Percentiles rank a stretch among this genome's conserved stretches.
phyloP scores from a whole-genome alignment of 1,140 invertebrate species.

The Arctopsyche grandis region DNA sequence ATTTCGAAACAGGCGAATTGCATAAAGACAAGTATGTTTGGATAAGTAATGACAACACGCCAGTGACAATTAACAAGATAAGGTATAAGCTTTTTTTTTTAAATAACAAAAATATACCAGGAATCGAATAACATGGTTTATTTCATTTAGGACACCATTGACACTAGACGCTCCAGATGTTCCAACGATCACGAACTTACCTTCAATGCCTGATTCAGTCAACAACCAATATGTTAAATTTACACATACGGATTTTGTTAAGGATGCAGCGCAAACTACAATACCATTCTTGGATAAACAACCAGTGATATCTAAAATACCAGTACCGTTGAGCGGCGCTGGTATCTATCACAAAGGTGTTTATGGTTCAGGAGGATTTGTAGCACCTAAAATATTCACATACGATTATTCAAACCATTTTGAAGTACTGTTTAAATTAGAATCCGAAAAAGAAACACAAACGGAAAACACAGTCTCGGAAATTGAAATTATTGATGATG shows the following conservation, averaged over 20 bases:
- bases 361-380: slow-evolving; percentile 76
- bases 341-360: slow-evolving; percentile 84
- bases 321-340: slow-evolving; percentile 70
- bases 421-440: neutral
- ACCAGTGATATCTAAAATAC: slow-evolving; percentile 71
- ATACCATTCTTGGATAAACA: slow-evolving; percentile 87
- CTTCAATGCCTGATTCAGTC: slow-evolving; percentile 72
- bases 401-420: slow-evolving; percentile 70
- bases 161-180: slow-evolving; percentile 73
- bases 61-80: slow-evolving; percentile 65
- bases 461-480: neutral
- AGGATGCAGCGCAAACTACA: slow-evolving; percentile 85
- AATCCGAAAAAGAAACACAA: neutral
- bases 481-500: too few relatives aligned
- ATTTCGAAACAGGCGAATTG: slow-evolving; percentile 79
- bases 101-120: neutral
- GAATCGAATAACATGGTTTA: neutral
- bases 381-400: slow-evolving; percentile 80
- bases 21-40: slow-evolving; percentile 73
- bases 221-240: slow-evolving; percentile 83
- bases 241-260: slow-evolving; percentile 74
- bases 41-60: slow-evolving; percentile 84
- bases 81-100: slow-evolving; percentile 57
- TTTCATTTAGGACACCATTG: slow-evolving; percentile 65
- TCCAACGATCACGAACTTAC: slow-evolving; percentile 68